Evolutionary conservation across 1,140 invertebrate genomes (phyloP).

Genomic region (Heliconius nattereri): DNA sequence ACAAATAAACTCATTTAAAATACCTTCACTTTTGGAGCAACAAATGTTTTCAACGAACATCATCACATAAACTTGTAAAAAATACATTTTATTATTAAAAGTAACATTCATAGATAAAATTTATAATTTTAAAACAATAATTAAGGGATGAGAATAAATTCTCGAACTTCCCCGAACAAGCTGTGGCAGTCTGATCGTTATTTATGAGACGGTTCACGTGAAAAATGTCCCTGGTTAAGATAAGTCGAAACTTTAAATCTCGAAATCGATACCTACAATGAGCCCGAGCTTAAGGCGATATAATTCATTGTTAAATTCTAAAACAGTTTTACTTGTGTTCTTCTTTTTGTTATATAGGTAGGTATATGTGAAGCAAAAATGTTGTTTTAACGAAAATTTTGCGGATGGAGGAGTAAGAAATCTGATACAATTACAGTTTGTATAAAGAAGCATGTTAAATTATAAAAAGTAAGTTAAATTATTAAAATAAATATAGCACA

Average conservation of each 20-base stretch:
- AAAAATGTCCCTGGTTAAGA: constrained; percentile 6
- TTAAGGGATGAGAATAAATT: constrained; percentile 9
- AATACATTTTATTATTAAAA: background rate
- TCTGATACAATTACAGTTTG: too few species aligned
- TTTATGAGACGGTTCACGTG: constrained; percentile 5
- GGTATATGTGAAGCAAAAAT: too few species aligned
- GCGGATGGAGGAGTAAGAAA: too few species aligned
- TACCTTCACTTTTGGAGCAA: too few species aligned
- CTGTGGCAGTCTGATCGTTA: constrained; percentile 11
- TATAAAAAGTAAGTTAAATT: too few species aligned
- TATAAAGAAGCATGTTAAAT: too few species aligned
- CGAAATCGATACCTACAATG: background rate
- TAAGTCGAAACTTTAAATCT: constrained; percentile 3
- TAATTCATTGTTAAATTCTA: background rate
- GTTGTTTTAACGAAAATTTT: too few species aligned
- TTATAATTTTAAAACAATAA: background rate
- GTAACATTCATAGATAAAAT: background rate
- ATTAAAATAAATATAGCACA: too few species aligned
- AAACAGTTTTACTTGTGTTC: background rate
- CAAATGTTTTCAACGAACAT: too few species aligned
- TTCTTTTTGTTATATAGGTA: background rate
- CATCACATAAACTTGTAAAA: background rate
- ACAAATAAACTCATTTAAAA: too few species aligned
- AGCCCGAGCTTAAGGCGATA: background rate
- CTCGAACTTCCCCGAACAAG: background rate